These are phyloP conservation scores for Calliopsis andreniformis DNA, from an alignment of 1,140 invertebrate species.

Conservation along the genomic window DNA sequence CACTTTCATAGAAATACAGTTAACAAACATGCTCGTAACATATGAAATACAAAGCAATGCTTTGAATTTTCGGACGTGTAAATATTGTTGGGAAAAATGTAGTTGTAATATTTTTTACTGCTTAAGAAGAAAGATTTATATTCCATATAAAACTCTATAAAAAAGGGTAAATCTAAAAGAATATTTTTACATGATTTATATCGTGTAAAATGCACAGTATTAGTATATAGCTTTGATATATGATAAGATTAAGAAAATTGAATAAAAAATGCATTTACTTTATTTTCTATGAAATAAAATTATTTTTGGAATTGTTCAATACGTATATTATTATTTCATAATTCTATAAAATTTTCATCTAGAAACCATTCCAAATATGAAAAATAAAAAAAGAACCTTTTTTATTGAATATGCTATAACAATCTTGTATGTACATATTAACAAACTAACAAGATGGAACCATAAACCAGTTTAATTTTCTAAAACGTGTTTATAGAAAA, in stretches of 20 bases:
- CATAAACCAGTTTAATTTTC: constrained; percentile 12
- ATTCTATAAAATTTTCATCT: constrained; percentile 18
- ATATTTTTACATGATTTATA: constrained; percentile 45
- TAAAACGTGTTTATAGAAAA: constrained; percentile 3
- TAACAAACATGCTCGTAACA: constrained; percentile 32
- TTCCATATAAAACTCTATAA: constrained; percentile 15
- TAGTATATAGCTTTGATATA: constrained; percentile 36
- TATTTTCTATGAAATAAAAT: constrained; percentile 28
- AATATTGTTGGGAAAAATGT: constrained; percentile 47
- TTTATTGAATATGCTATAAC: constrained; percentile 1
- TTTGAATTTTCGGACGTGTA: constrained; percentile 35
- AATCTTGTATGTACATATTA: constrained; percentile 28
- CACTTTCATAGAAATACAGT: constrained; percentile 42
- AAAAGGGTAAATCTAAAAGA: constrained; percentile 18
- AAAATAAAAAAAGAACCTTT: neutral
- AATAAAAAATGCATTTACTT: constrained; percentile 45
- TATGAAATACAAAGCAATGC: constrained; percentile 21
- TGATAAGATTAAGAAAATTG: constrained; percentile 15
- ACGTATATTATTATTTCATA: neutral
- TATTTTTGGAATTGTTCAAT: constrained; percentile 35
- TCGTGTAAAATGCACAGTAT: constrained; percentile 34
- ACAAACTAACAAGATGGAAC: constrained; percentile 4
- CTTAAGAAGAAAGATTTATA: neutral
- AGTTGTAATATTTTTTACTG: constrained; percentile 56
- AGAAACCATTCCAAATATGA: constrained; percentile 25